A percentile compares a stretch with the other conserved stretches of the same genome.
Conservation (phyloP, 2,888 invertebrate species). For the Dryococelus australis region DNA sequence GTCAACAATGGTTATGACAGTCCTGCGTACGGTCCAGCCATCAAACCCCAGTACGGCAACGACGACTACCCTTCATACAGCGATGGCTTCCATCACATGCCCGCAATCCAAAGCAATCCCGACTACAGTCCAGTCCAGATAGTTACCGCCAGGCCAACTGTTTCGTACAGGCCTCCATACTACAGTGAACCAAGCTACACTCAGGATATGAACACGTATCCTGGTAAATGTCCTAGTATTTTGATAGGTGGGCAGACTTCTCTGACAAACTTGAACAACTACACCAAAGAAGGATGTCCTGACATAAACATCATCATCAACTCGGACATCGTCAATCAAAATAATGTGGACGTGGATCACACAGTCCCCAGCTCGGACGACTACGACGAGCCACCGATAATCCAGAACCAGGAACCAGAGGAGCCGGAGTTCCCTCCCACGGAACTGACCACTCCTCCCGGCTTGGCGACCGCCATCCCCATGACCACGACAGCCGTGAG, state of each 20-base stretch:
- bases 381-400: background rate
- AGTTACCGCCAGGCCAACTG: background rate
- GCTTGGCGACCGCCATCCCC: background rate
- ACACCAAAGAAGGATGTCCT: constrained; percentile 69
- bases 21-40: background rate
- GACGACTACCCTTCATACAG: constrained; percentile 30
- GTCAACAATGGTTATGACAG: background rate
- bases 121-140: background rate
- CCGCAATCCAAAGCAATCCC: background rate
- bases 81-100: background rate
- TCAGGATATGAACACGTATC: background rate
- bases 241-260: constrained; percentile 19
- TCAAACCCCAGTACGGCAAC: constrained; percentile 24
- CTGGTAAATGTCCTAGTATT: constrained; percentile 33
- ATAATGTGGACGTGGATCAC: constrained; percentile 61
- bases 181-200: background rate
- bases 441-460: background rate
- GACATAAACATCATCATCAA: constrained; percentile 75
- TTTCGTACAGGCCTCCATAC: background rate
- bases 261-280: constrained; percentile 29
- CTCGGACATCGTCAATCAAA: constrained; percentile 71
- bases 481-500: background rate
- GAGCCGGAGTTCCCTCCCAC: background rate
- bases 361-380: background rate
- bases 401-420: constrained; percentile 21